A percentile compares a stretch with the other conserved stretches of the same genome.
phyloP scores from a whole-genome alignment of 1,140 invertebrate species.

The Mercenaria mercenaria region DNA sequence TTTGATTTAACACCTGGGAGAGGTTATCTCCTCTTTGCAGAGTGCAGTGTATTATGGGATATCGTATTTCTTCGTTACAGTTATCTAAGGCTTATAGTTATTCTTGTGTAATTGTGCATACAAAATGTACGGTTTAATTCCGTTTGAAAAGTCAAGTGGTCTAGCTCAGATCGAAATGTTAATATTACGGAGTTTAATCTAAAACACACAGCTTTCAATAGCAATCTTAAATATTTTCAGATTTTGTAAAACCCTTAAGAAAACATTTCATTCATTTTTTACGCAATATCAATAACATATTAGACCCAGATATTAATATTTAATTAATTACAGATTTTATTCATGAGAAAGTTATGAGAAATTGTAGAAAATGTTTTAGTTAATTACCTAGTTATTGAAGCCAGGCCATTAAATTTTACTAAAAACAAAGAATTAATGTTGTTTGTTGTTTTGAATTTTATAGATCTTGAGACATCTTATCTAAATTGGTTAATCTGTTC shows the following conservation, averaged over 20 bases:
- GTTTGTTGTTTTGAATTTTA: too few species aligned
- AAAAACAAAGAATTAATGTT: too few species aligned
- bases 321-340: too few species aligned
- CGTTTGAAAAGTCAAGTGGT: constrained; percentile 25
- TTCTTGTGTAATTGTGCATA: constrained; percentile 21
- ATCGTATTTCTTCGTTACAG: background rate
- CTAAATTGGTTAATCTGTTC: too few species aligned
- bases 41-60: background rate
- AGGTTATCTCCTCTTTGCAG: background rate
- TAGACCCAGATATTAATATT: too few species aligned
- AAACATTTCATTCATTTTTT: too few species aligned
- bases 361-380: too few species aligned
- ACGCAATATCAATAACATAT: too few species aligned
- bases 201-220: background rate
- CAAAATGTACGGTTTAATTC: background rate
- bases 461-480: too few species aligned
- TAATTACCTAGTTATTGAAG: too few species aligned
- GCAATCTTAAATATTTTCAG: background rate
- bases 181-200: background rate
- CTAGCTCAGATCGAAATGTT: background rate
- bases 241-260: background rate
- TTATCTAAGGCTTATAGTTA: background rate
- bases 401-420: too few species aligned
- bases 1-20: constrained; percentile 17
- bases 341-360: too few species aligned